phyloP scores from a whole-genome alignment of 2,797 vertebrate genomes.

The Catostomus latipinnis region DNA sequence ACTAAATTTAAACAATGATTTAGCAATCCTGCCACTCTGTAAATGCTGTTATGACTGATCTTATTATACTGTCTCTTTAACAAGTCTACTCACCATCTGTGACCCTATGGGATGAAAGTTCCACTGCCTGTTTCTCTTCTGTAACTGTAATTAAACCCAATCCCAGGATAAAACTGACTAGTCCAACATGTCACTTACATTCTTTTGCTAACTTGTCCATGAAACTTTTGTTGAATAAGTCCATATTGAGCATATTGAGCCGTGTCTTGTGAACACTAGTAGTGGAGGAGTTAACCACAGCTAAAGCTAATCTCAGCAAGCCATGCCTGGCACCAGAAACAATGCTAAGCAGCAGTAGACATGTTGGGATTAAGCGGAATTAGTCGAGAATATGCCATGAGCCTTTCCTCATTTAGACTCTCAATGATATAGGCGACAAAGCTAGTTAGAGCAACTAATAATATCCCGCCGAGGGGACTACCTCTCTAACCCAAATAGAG shows the following conservation, averaged over 20 bases:
- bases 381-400: constrained; percentile 73
- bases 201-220: constrained; percentile 55
- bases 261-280: constrained; percentile 57
- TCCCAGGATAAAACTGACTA: background rate
- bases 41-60: constrained; percentile 9
- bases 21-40: background rate
- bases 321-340: constrained; percentile 67
- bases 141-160: background rate
- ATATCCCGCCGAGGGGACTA: constrained; percentile 25
- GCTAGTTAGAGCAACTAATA: constrained; percentile 64
- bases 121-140: background rate
- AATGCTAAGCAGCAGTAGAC: constrained; percentile 69
- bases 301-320: constrained; percentile 79
- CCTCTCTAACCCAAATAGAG: background rate
- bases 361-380: constrained; percentile 78
- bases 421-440: constrained; percentile 75
- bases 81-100: constrained; percentile 12
- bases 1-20: background rate
- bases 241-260: constrained; percentile 66
- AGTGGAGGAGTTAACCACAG: constrained; percentile 69
- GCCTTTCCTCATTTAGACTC: constrained; percentile 79
- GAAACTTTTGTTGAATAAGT: constrained; percentile 64
- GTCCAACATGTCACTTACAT: constrained; percentile 70
- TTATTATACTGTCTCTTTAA: constrained; percentile 2
- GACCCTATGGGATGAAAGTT: background rate